Evolutionary conservation across 1,140 invertebrate species (phyloP).

Genomic region (Zaprionus kolodkinae): DNA sequence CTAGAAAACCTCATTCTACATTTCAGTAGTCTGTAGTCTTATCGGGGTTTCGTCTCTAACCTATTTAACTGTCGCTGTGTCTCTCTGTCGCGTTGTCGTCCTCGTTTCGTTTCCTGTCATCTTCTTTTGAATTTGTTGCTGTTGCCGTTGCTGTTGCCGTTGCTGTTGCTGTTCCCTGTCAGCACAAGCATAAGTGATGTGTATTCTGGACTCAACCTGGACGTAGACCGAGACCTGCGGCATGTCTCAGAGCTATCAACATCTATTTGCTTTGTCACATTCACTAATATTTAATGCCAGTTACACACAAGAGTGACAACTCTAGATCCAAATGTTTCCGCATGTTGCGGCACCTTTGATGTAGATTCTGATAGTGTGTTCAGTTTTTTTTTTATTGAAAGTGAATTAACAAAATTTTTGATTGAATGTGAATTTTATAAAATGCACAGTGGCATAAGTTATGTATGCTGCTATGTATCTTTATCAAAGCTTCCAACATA

Average conservation of each 20-base stretch:
- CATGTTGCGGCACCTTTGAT: conserved; percentile 49
- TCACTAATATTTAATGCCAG: conserved; percentile 67
- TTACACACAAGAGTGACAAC: conserved; percentile 46
- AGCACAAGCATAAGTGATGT: conserved; percentile 70
- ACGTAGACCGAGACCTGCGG: conserved; percentile 45
- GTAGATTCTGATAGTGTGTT: conserved; percentile 27
- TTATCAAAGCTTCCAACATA: no score
- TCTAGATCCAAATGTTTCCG: conserved; percentile 42
- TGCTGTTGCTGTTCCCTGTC: conserved; percentile 63
- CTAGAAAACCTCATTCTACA: conserved; percentile 55
- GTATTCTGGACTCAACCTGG: conserved; percentile 45
- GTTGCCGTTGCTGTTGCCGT: conserved; percentile 44
- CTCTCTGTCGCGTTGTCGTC: background rate
- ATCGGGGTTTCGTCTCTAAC: conserved; percentile 54
- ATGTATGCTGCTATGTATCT: no score
- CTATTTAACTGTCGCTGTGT: conserved; percentile 42
- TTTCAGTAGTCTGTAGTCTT: conserved; percentile 37
- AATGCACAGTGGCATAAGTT: no score
- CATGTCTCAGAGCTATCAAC: conserved; percentile 61
- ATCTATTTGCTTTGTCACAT: conserved; percentile 74
- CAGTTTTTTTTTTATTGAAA: no score
- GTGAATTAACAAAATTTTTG: no score
- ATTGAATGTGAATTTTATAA: no score
- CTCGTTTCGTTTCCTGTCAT: conserved; percentile 8
- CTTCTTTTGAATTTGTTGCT: conserved; percentile 35